These are phyloP conservation scores for Stigmatopora argus DNA, from an alignment of 2,113 vertebrate species.

Conservation along the genomic window DNA sequence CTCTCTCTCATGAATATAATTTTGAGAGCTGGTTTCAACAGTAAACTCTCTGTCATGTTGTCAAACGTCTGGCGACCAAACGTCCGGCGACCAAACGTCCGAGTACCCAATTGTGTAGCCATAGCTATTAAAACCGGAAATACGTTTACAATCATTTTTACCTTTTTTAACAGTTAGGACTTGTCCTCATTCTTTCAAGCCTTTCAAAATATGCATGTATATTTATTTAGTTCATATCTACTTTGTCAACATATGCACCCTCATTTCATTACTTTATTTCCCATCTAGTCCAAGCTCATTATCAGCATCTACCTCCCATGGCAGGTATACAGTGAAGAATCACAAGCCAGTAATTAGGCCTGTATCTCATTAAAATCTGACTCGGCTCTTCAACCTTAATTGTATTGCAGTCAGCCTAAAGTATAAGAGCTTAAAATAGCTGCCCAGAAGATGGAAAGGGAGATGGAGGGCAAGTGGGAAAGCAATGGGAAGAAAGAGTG, in stretches of 20 bases:
- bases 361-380: slow-evolving; percentile 79
- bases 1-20: too few relatives aligned
- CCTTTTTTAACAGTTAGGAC: not conserved
- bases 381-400: slow-evolving; percentile 72
- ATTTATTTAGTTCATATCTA: not conserved
- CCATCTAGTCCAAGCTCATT: slow-evolving; percentile 67
- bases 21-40: too few relatives aligned
- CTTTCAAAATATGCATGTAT: not conserved
- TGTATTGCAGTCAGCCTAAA: slow-evolving; percentile 52
- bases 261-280: slow-evolving; percentile 5
- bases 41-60: too few relatives aligned
- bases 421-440: slow-evolving; percentile 59
- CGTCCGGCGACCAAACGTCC: too few relatives aligned
- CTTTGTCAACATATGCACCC: slow-evolving; percentile 4
- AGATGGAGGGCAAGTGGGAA: slow-evolving; percentile 25
- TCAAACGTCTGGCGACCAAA: too few relatives aligned
- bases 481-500: slow-evolving; percentile 7
- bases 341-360: slow-evolving; percentile 79
- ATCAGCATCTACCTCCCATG: slow-evolving; percentile 56
- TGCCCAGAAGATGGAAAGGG: slow-evolving; percentile 20
- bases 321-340: slow-evolving; percentile 61
- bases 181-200: not conserved
- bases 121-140: not conserved
- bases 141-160: not conserved
- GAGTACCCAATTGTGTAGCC: too few relatives aligned